A percentile compares a stretch with the other conserved stretches of the same genome.
Evolutionary conservation across 1,140 invertebrate species (phyloP).

Genomic region (Neomicropteryx cornuta): DNA sequence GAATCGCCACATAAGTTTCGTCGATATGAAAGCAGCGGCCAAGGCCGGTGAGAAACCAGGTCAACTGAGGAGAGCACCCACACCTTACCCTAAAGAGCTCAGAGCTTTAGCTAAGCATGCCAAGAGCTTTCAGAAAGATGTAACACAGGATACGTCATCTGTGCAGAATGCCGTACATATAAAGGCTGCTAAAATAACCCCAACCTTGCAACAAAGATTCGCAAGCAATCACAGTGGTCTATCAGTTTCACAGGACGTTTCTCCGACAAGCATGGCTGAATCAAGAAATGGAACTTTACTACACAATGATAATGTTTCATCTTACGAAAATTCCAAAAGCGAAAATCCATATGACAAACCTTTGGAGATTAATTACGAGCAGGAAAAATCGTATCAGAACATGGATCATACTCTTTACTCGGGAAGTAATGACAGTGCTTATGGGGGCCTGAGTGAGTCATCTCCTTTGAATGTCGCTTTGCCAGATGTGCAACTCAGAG

Average conservation of each 20-base stretch:
- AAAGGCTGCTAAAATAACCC: slow-evolving; percentile 39
- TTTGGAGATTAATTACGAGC: slow-evolving; percentile 30
- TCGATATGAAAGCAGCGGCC: slow-evolving; percentile 34
- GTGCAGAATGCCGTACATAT: slow-evolving; percentile 39
- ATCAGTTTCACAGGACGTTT: no score
- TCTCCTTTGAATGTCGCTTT: slow-evolving; percentile 4
- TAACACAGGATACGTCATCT: slow-evolving; percentile 32
- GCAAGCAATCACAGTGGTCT: slow-evolving; percentile 38
- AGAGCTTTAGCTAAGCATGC: slow-evolving; percentile 74
- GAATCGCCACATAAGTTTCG: slow-evolving; percentile 36
- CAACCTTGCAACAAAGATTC: slow-evolving; percentile 38
- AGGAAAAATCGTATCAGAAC: slow-evolving; percentile 36
- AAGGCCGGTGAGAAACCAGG: slow-evolving; percentile 34
- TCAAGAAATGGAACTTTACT: slow-evolving; percentile 9
- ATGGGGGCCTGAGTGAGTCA: slow-evolving; percentile 11
- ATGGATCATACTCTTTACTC: slow-evolving; percentile 36
- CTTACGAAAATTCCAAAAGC: no score
- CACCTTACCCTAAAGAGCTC: slow-evolving; percentile 89
- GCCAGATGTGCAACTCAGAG: slow-evolving; percentile 3
- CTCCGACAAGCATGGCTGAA: slow-evolving; percentile 5
- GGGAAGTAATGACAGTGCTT: slow-evolving; percentile 22
- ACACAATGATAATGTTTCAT: slow-evolving; percentile 26
- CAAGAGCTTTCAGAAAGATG: slow-evolving; percentile 38
- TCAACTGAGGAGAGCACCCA: slow-evolving; percentile 66
- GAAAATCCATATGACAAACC: slow-evolving; percentile 39